Evolutionary conservation across 1,140 invertebrate genomes (phyloP).

Genomic region (Triops longicaudatus): DNA sequence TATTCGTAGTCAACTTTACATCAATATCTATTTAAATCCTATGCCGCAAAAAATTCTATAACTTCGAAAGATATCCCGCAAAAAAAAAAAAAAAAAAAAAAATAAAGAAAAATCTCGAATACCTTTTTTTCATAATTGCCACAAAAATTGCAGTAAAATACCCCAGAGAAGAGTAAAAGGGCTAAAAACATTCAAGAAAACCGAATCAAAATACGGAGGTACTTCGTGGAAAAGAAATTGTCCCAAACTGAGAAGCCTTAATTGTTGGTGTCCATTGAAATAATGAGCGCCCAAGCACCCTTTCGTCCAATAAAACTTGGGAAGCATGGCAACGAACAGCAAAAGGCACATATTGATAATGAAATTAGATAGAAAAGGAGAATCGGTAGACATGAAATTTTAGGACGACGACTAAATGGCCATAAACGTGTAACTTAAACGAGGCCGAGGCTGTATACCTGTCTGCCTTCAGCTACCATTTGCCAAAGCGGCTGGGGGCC

Average conservation of each 20-base stretch:
- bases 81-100: not conserved
- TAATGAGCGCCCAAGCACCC: not conserved
- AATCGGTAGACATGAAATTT: conserved; percentile 7
- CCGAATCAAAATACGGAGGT: too few relatives aligned
- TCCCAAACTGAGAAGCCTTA: not conserved
- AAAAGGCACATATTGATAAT: not conserved
- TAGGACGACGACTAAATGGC: conserved; percentile 10
- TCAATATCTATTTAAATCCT: too few relatives aligned
- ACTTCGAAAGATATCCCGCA: not conserved
- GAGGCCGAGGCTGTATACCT: conserved; percentile 9
- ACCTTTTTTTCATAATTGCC: not conserved
- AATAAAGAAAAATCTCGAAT: not conserved
- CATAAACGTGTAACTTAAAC: conserved; percentile 12
- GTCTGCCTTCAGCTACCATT: conserved; percentile 11
- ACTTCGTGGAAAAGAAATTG: too few relatives aligned
- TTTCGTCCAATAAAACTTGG: not conserved
- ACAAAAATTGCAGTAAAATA: too few relatives aligned
- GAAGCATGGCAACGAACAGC: not conserved
- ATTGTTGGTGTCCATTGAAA: not conserved
- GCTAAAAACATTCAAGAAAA: too few relatives aligned
- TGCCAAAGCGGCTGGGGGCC: not conserved
- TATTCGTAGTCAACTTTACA: too few relatives aligned
- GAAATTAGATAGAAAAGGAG: not conserved
- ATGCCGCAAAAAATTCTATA: too few relatives aligned
- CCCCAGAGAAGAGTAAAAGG: too few relatives aligned